Conservation (phyloP, 1,140 invertebrate species). For the Diabrotica undecimpunctata region DNA sequence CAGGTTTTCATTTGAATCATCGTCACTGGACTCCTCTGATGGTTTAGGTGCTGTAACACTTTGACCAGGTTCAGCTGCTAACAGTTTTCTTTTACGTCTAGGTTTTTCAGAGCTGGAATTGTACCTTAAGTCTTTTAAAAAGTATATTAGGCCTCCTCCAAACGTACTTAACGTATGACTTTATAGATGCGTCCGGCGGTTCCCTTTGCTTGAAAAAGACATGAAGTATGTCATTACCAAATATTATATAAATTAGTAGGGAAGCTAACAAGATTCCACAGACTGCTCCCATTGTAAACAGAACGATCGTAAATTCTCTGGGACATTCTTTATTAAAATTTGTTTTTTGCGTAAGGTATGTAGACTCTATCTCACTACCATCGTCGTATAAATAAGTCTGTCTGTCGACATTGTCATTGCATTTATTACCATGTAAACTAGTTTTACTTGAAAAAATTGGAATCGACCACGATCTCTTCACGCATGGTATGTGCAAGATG, state of each 20-base stretch:
- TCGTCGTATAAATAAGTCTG: conserved; percentile 29
- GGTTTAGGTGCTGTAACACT: too few species aligned
- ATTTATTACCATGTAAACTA: conserved; percentile 4
- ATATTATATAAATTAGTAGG: conserved; percentile 27
- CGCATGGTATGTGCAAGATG: conserved; percentile 26
- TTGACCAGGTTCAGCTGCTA: too few species aligned
- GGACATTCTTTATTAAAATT: not conserved
- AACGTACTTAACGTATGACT: conserved; percentile 22
- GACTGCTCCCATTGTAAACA: conserved; percentile 12
- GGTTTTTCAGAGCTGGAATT: too few species aligned
- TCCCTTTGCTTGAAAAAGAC: conserved; percentile 23
- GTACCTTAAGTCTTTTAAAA: too few species aligned
- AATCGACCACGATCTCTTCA: conserved; percentile 24
- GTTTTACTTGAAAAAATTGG: conserved; percentile 15
- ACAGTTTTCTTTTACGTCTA: too few species aligned
- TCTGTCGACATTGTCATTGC: conserved; percentile 21
- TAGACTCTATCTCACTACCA: conserved; percentile 27
- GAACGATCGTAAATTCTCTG: not conserved
- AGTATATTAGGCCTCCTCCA: conserved; percentile 21
- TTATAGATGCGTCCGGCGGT: conserved; percentile 18
- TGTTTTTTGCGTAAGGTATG: conserved; percentile 2
- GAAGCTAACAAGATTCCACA: conserved; percentile 25
- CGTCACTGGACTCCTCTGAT: too few species aligned
- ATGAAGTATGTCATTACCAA: conserved; percentile 24
- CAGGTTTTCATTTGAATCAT: too few species aligned